Base-by-base conservation (phyloP, 2,113 vertebrate genomes). In the Sinocyclocheilus anshuiensis region DNA sequence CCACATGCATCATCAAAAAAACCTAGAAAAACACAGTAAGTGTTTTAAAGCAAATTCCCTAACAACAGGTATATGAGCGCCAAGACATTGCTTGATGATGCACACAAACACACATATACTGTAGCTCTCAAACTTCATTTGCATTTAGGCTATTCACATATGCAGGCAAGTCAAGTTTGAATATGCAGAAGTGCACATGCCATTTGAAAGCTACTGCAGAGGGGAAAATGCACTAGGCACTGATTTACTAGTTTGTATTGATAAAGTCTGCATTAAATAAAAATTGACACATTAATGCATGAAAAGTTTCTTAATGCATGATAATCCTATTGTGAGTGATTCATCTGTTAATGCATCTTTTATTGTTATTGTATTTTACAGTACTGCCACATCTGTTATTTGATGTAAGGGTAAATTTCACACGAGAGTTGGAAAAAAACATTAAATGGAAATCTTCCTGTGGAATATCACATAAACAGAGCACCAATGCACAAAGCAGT, bases 381-480 rank as follows among this genome's bases (percentile, higher is more conserved):
- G 65, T 22, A 7, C 33, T 3, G 13, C 29, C 67, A 36, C 15
- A 4, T 1, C 71, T n/a, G 20, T 74, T 74, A 22, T 74, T 72
- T 74, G 9, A 42, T 53, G 42, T 50, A 13, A 77, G 24, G 8
- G 15, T 50, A 9, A 77, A 76, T 76, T 76, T 24, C 42, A 53
- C 13, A 53, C 10, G n/a, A 29, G 16, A 3, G 33, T 57, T 20
- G 26, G 24, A 45, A 45, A 15, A 6, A 6, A 71, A 45, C 39
- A 12, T 50, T 13, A 39, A 79, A 8, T 79, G 20, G 10, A 39
- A 79, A 22, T 24, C 77, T 61, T 79, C 77, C 77, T 79, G 77
- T 80, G 36, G 33, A 80, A 80, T 22, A 80, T 63, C 57, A 24
- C 20, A 24, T 42, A 61, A 75, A 75, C 42, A 75, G 72, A 48